Base-by-base conservation (phyloP, 1,140 invertebrate species). In the Ceratosolen solmsi region DNA sequence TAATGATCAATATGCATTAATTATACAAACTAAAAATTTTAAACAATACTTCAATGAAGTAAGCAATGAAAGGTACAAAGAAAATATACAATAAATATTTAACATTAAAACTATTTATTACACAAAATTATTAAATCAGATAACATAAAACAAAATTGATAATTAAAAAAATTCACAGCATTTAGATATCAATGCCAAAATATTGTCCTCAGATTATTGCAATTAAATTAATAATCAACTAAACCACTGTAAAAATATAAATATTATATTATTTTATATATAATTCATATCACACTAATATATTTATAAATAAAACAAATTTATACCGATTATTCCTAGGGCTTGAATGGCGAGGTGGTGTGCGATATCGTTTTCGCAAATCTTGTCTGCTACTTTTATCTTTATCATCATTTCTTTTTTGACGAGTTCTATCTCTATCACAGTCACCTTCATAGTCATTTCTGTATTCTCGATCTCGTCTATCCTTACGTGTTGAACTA, bases 381-480 rank as follows among this genome's bases (percentile, higher is more conserved):
- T 91, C 87, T 82, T 88, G 84, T 74, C 85, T 80, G 56, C 83
- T 83, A 25, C 84, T 83, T 78, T 86, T 83, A 2, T 88, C 86
- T n/a, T 83, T 83, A n/a, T 84, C 60, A 41, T 65, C 54, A 36
- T 78, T 70, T 81, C 77, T 80, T 46, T 75, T 80, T 33, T 81
- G 78, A 25, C 83, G 80, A n/a, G 84, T 74, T 51, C 83, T 84
- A 38, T 88, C 86, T 13, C 81, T 84, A 25, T 88, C 88, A 65
- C 86, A 84, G 70, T 89, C 88, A 36, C 85, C 78, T 38, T 91
- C 89, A 4, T 80, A 79, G 36, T 88, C 84, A 2, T 87, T 82
- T 85, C 89, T 86, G 11, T 83, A 54, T 73, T 88, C 86, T 27
- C 87, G 83, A 58, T 91, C 89, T 82, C 90, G 85, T 60, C 90